phyloP scores from a whole-genome alignment of 2,113 vertebrate species.

The Zosterops hypoxanthus region DNA sequence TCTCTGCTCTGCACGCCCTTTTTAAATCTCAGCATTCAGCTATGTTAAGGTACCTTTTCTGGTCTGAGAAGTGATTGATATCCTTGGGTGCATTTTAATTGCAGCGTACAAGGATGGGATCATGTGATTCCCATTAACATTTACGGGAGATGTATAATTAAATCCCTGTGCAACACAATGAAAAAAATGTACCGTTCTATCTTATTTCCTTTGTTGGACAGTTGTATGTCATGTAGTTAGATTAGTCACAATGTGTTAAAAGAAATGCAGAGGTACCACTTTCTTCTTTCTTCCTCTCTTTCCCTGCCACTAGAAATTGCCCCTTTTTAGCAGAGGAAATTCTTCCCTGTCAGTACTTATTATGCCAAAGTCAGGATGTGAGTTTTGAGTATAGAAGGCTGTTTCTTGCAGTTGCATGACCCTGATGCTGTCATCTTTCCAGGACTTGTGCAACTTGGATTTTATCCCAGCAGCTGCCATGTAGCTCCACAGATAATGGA shows the following conservation, averaged over 20 bases:
- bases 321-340: not conserved
- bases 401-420: not conserved
- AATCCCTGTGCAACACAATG: not conserved
- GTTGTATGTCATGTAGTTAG: not conserved
- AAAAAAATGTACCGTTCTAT: not conserved
- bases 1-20: not conserved
- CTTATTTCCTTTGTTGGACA: not conserved
- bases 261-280: not conserved
- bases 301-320: not conserved
- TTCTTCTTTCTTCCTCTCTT: not conserved
- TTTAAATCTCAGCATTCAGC: not conserved
- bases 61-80: constrained; percentile 11
- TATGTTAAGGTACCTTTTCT: constrained; percentile 7
- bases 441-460: not conserved
- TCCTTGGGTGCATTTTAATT: constrained; percentile 12
- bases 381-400: not conserved
- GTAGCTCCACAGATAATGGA: not conserved
- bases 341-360: not conserved
- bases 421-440: not conserved
- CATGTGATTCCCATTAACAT: constrained; percentile 36
- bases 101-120: not conserved
- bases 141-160: not conserved
- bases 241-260: not conserved
- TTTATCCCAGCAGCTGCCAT: constrained; percentile 4
- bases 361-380: not conserved